Percentiles rank a stretch among this genome's conserved stretches.
These are phyloP conservation scores for Dione vanillae DNA, from an alignment of 2,888 invertebrate genomes.

Conservation along the genomic window DNA sequence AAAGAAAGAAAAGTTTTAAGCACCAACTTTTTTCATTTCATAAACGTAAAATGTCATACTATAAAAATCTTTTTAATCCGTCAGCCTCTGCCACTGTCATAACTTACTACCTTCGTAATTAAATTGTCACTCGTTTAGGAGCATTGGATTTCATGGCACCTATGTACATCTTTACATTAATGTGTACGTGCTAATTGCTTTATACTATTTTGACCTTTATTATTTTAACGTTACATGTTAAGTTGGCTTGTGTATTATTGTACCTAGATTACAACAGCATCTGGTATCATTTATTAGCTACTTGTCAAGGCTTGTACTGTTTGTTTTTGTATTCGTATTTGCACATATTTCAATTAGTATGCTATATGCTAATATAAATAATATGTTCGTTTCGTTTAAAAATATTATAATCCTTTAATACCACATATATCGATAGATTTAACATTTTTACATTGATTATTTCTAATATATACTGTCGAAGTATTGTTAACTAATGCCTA, in stretches of 20 bases:
- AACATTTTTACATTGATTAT: too few relatives aligned
- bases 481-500: too few relatives aligned
- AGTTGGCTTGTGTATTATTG: constrained; percentile 22
- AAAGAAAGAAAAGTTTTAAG: too few relatives aligned
- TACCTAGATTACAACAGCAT: constrained; percentile 30
- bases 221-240: constrained; percentile 21
- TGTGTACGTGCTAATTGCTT: constrained; percentile 21
- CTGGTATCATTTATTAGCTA: constrained; percentile 29
- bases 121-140: constrained; percentile 17
- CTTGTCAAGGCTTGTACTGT: constrained; percentile 31
- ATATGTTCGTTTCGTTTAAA: too few relatives aligned
- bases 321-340: constrained; percentile 26
- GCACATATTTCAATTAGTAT: constrained; percentile 11
- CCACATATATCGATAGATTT: too few relatives aligned
- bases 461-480: too few relatives aligned
- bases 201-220: constrained; percentile 28
- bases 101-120: constrained; percentile 17
- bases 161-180: constrained; percentile 7
- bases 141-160: not conserved
- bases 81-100: not conserved
- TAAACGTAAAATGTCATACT: not conserved
- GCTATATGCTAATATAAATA: not conserved
- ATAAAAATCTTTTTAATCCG: not conserved
- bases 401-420: too few relatives aligned
- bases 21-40: not conserved